Conservation (phyloP, 2,888 invertebrate species). For the Drosophila fulvimacula region DNA sequence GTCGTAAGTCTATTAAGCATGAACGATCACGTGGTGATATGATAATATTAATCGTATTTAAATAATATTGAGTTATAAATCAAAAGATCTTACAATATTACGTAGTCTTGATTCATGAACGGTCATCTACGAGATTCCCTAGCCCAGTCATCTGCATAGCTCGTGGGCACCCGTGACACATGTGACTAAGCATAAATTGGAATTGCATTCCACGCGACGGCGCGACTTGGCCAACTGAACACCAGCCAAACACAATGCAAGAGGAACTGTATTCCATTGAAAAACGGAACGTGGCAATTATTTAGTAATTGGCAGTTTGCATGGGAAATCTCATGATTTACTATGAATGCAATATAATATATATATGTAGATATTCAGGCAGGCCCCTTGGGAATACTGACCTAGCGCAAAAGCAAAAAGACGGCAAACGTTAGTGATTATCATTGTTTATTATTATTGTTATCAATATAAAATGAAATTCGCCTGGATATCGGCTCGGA, state of each 20-base stretch:
- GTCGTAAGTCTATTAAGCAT: background rate
- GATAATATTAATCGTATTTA: background rate
- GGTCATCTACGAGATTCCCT: background rate
- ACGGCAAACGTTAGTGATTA: background rate
- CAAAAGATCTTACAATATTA: background rate
- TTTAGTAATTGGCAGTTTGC: conserved; percentile 35
- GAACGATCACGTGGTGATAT: conserved; percentile 5
- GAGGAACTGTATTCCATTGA: conserved; percentile 44
- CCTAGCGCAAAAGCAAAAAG: conserved; percentile 31
- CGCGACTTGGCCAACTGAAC: conserved; percentile 1
- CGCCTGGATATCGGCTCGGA: background rate
- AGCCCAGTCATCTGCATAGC: background rate
- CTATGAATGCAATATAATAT: background rate
- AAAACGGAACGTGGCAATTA: conserved; percentile 47
- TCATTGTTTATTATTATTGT: conserved; percentile 47
- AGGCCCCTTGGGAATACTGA: conserved; percentile 53
- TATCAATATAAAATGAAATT: conserved; percentile 1
- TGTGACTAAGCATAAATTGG: conserved; percentile 4
- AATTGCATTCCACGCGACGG: background rate
- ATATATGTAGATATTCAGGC: conserved; percentile 1
- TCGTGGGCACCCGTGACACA: conserved; percentile 16
- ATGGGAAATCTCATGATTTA: conserved; percentile 48
- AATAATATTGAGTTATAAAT: background rate
- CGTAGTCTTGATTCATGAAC: conserved; percentile 3
- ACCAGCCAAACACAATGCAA: background rate